Percentiles rank a stretch among this genome's conserved stretches.
Evolutionary conservation across 2,797 vertebrate genomes (phyloP).

Genomic region (Alcedo quadribrachys): DNA sequence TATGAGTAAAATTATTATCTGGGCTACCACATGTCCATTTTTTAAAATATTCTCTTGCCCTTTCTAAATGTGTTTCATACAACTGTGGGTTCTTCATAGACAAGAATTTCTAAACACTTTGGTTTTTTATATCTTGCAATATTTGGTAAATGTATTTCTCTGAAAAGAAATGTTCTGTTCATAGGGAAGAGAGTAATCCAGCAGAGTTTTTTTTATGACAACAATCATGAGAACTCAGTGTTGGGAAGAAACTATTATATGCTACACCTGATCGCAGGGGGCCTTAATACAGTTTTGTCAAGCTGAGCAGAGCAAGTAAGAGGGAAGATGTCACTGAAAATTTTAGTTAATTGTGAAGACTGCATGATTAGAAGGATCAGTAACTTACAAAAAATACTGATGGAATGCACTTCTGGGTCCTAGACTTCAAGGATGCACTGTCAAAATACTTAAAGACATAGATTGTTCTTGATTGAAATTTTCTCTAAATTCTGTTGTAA

Average conservation of each 20-base stretch:
- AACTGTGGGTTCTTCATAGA: not conserved
- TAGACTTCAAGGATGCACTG: not conserved
- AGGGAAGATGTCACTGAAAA: not conserved
- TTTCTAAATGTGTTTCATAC: not conserved
- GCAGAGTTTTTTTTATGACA: not conserved
- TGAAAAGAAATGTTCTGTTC: not conserved
- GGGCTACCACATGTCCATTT: not conserved
- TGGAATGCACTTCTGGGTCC: not conserved
- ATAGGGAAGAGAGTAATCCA: not conserved
- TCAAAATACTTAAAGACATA: not conserved
- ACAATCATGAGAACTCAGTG: not conserved
- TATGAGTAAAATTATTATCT: not conserved
- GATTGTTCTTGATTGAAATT: not conserved
- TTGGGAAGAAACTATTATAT: not conserved
- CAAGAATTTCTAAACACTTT: not conserved
- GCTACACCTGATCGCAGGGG: not conserved
- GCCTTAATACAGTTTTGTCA: not conserved
- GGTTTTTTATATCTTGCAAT: not conserved
- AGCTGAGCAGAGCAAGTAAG: not conserved
- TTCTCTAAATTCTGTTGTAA: conserved; percentile 4
- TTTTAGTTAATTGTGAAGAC: not conserved
- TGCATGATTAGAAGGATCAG: not conserved
- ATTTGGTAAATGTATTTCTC: not conserved
- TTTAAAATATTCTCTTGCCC: not conserved
- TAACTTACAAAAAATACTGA: not conserved